Evolutionary conservation across 2,113 vertebrate species (phyloP).

Genomic region (Chloroceryle aenea): DNA sequence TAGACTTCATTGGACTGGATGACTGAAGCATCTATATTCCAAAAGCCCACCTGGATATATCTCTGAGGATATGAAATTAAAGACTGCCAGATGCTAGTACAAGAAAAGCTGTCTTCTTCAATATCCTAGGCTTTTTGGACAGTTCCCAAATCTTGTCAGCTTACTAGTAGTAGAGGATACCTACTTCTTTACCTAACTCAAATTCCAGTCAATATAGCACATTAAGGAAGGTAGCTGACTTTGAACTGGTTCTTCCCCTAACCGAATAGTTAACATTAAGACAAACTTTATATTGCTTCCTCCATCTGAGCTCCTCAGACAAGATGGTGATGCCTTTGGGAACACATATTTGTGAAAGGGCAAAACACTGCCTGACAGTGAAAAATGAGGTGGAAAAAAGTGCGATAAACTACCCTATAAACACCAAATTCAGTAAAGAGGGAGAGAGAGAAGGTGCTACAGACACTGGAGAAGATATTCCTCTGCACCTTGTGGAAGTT

Average conservation of each 20-base stretch:
- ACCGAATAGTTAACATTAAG: background rate
- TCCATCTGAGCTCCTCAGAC: background rate
- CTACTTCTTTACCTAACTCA: background rate
- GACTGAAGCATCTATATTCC: background rate
- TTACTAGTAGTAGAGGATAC: background rate
- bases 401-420: background rate
- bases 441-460: background rate
- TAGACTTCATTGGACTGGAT: background rate
- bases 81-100: background rate
- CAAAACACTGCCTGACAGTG: background rate
- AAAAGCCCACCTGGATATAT: background rate
- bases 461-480: background rate
- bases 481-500: background rate
- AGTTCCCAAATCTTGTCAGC: background rate
- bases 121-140: background rate
- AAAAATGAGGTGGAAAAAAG: background rate
- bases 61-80: background rate
- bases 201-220: background rate
- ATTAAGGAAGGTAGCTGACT: background rate
- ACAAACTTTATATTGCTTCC: background rate
- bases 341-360: background rate
- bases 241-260: background rate
- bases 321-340: background rate
- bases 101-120: background rate
- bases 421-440: background rate